Conservation (phyloP, 2,888 invertebrate genomes). For the Epistrophe grossulariae region DNA sequence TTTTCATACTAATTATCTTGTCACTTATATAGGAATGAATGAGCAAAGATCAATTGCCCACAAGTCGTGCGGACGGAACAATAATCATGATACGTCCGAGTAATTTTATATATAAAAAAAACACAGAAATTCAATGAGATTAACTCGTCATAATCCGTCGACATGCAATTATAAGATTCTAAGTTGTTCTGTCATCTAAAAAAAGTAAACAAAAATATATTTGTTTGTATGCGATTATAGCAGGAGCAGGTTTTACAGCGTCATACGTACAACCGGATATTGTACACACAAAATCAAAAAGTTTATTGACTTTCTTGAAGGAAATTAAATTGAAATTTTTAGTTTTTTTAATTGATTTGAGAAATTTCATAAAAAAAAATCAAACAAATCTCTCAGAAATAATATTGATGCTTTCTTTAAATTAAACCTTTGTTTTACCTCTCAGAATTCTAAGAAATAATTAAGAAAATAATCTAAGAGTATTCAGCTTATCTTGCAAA, state of each 20-base stretch:
- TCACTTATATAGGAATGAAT: conserved; percentile 14
- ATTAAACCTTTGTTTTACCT: too few relatives aligned
- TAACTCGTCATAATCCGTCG: conserved; percentile 25
- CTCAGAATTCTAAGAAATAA: too few relatives aligned
- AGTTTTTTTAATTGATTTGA: too few relatives aligned
- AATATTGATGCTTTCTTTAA: too few relatives aligned
- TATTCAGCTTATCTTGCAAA: too few relatives aligned
- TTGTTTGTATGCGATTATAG: neutral
- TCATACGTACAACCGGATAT: conserved; percentile 7
- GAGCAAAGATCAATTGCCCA: conserved; percentile 32
- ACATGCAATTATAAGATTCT: conserved; percentile 26
- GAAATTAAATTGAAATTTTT: neutral
- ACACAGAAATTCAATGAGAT: neutral
- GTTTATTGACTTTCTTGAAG: neutral
- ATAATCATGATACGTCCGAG: conserved; percentile 25
- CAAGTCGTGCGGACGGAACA: conserved; percentile 41
- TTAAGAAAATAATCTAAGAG: too few relatives aligned
- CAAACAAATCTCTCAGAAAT: too few relatives aligned
- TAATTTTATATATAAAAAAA: neutral
- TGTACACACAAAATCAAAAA: neutral
- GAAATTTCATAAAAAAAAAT: too few relatives aligned
- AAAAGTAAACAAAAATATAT: neutral
- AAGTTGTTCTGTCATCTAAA: conserved; percentile 9
- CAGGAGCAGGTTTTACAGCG: neutral
- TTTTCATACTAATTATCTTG: conserved; percentile 26